Evolutionary conservation across 2,113 vertebrate species (phyloP).

Genomic region (Girardinichthys multiradiatus): DNA sequence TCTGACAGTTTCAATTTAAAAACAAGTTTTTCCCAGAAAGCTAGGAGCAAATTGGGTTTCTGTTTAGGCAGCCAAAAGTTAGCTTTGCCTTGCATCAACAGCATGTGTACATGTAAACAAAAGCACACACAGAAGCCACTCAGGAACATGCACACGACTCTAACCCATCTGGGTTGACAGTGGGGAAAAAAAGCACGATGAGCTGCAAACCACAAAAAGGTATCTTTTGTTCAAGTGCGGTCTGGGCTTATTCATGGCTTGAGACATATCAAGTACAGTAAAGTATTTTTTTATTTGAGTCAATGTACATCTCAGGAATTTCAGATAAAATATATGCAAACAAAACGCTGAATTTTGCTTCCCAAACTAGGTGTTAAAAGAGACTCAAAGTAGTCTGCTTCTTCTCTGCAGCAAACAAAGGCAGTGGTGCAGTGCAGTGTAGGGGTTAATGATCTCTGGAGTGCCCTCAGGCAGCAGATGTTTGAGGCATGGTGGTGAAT

Average conservation of each 20-base stretch:
- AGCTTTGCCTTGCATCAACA: constrained; percentile 35
- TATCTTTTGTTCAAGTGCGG: constrained; percentile 47
- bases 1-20: constrained; percentile 21
- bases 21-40: constrained; percentile 50
- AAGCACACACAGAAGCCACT: constrained; percentile 16
- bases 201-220: constrained; percentile 50
- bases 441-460: constrained; percentile 75
- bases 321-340: constrained; percentile 20
- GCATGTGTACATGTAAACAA: constrained; percentile 48
- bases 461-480: constrained; percentile 74
- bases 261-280: constrained; percentile 21
- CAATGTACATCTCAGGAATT: constrained; percentile 22
- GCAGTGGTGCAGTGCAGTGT: constrained; percentile 45
- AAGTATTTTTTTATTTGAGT: constrained; percentile 33
- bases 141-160: constrained; percentile 7
- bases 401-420: constrained; percentile 58
- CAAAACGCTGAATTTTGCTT: constrained; percentile 17
- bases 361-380: constrained; percentile 48
- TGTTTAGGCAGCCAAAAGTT: constrained; percentile 22
- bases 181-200: constrained; percentile 15
- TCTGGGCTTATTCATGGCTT: constrained; percentile 32
- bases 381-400: constrained; percentile 39
- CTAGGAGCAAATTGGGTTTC: constrained; percentile 52
- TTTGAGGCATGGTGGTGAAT: constrained; percentile 77
- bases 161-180: constrained; percentile 13